These are phyloP conservation scores for Rotaria socialis DNA, from an alignment of 2,888 invertebrate genomes.

Conservation along the genomic window DNA sequence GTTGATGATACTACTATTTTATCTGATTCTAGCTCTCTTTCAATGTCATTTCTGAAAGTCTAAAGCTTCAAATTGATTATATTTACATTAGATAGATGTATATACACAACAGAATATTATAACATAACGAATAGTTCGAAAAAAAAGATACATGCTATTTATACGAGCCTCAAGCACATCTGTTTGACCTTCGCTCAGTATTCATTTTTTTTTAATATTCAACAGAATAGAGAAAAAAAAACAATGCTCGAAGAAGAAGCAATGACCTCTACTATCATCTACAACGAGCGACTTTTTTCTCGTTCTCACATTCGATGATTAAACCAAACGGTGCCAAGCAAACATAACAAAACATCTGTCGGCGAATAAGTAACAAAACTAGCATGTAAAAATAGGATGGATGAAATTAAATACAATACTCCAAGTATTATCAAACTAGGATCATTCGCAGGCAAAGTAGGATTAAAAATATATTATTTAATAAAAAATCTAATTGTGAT, in stretches of 20 bases:
- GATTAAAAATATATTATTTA: neutral
- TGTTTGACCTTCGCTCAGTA: neutral
- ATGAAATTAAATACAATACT: neutral
- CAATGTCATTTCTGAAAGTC: too few relatives aligned
- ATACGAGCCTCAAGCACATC: neutral
- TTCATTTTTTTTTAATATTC: neutral
- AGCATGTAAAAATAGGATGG: neutral
- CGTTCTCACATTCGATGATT: slow-evolving; percentile 13
- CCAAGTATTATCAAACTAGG: slow-evolving; percentile 14
- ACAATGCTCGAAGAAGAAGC: neutral
- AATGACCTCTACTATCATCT: slow-evolving; percentile 25
- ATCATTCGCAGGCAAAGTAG: slow-evolving; percentile 9
- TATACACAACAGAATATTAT: too few relatives aligned
- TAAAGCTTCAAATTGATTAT: too few relatives aligned
- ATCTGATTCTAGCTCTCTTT: too few relatives aligned
- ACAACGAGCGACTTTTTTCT: neutral
- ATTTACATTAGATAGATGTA: too few relatives aligned
- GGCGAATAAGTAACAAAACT: neutral
- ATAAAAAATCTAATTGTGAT: too few relatives aligned
- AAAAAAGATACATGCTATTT: neutral
- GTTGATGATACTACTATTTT: too few relatives aligned
- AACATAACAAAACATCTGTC: too few relatives aligned
- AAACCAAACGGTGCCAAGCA: neutral
- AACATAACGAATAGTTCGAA: too few relatives aligned
- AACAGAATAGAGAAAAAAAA: neutral